Base-by-base conservation (phyloP, 2,113 vertebrate genomes). In the Aegithalos caudatus region DNA sequence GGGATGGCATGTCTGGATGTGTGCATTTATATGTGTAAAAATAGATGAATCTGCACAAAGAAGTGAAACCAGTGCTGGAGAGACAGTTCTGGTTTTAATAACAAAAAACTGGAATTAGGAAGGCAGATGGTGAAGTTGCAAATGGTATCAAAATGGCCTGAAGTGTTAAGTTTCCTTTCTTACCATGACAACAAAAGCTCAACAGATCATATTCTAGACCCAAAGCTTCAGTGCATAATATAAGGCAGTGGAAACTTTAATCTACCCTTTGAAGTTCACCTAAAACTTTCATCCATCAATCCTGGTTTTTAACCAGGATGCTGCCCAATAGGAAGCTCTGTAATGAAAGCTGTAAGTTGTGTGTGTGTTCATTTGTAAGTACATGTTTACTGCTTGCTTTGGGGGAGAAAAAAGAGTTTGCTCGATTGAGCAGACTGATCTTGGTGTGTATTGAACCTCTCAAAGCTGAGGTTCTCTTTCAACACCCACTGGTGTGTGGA, bases 1-100 rank as follows among this genome's bases (percentile, higher is more conserved):
- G 27, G 21, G 5, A 8, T 69, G 24, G 10, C 6, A 12, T 5
- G 7, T 38, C 47, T 78, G 57, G 20, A 22, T 40, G n/a, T 37
- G 54, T 18, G 37, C 0, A 1, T 14, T 42, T 4, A 5, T 1
- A 0, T 15, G 8, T 13, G 7, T 29, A 47, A 51, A 35, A 35
- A 50, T 14, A 8, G 31, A 21, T 24, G 11, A 47, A 23, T 69
- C 22, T 48, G 17, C 10, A 19, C 6, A 16, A 25, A 81, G 67
- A 77, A 76, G 1, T 7, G 47, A 29, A 58, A 24, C 13, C 5
- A 23, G 3, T 29, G 12, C 44, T 72, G 48, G 38, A 20, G 70
- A 58, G 5, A 7, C 1, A 14, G n/a, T 35, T 42, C 50, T 51
- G 37, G 15, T 81, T 50, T 69, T 16, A 78, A 67, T 60, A 81